Evolutionary conservation across 23 tunicate species (phyloP).

Genomic region (Oikopleura vanhoeffeni): DNA sequence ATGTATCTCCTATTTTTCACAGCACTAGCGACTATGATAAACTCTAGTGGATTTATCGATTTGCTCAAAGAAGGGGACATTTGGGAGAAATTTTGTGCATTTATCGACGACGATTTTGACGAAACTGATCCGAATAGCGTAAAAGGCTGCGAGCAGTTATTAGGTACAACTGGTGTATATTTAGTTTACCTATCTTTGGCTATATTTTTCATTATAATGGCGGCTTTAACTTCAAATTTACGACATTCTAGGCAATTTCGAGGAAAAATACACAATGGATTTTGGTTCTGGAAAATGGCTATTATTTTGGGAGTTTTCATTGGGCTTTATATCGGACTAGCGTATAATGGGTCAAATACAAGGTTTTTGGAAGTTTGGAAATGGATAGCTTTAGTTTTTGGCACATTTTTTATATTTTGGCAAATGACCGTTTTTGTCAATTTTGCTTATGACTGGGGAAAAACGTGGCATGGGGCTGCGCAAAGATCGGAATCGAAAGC

Average conservation of each 20-base stretch:
- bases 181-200: background rate
- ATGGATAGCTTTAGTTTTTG: background rate
- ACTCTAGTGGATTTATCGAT: background rate
- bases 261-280: background rate
- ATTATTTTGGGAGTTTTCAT: background rate
- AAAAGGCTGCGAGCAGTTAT: background rate
- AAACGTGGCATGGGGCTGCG: too few species aligned
- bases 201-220: background rate
- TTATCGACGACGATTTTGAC: background rate
- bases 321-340: too few species aligned
- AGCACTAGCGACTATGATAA: background rate
- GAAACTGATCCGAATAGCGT: background rate
- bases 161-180: background rate
- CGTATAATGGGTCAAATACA: background rate
- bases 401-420: background rate
- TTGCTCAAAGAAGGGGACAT: background rate
- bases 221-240: background rate
- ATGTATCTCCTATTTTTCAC: background rate
- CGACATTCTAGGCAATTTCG: background rate
- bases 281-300: background rate
- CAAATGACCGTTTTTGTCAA: background rate
- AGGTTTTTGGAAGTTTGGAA: background rate
- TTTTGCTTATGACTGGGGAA: too few species aligned
- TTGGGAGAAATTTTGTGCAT: background rate
- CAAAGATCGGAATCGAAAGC: too few species aligned